phyloP scores from a whole-genome alignment of 2,797 vertebrate genomes.

The Cyprinella venusta region DNA sequence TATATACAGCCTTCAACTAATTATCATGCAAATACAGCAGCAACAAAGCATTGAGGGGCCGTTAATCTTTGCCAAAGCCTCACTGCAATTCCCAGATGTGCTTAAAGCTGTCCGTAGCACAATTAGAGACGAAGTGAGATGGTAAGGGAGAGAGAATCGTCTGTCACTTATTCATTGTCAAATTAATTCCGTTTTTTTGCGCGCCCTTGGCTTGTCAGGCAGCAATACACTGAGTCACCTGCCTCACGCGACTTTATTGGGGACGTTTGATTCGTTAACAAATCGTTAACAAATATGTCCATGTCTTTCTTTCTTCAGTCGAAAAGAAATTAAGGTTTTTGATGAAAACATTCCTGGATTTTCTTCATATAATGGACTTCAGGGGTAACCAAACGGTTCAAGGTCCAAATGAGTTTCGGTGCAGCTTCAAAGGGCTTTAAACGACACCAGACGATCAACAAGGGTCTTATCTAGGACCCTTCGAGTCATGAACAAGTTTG shows the following conservation, averaged over 20 bases:
- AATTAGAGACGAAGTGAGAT: conserved; percentile 75
- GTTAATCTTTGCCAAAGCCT: conserved; percentile 79
- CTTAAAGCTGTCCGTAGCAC: conserved; percentile 77
- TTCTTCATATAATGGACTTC: no score
- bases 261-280: conserved; percentile 53
- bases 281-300: neutral
- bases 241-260: conserved; percentile 71
- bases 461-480: no score
- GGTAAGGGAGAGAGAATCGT: conserved; percentile 71
- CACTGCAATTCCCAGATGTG: conserved; percentile 83
- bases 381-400: no score
- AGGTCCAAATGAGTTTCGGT: no score
- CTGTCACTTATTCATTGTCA: conserved; percentile 88
- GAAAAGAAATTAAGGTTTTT: no score
- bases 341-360: no score
- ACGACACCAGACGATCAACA: no score
- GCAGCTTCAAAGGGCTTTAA: no score
- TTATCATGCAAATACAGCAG: conserved; percentile 86
- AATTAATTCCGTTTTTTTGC: conserved; percentile 82
- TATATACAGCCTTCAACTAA: conserved; percentile 79
- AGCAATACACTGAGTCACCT: conserved; percentile 70
- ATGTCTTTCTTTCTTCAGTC: no score
- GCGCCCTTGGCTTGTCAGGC: conserved; percentile 69
- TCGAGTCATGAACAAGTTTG: no score
- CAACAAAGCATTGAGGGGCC: conserved; percentile 74